These are phyloP conservation scores for Coregonus ussuriensis DNA, from an alignment of 2,797 vertebrate species.

Conservation along the genomic window DNA sequence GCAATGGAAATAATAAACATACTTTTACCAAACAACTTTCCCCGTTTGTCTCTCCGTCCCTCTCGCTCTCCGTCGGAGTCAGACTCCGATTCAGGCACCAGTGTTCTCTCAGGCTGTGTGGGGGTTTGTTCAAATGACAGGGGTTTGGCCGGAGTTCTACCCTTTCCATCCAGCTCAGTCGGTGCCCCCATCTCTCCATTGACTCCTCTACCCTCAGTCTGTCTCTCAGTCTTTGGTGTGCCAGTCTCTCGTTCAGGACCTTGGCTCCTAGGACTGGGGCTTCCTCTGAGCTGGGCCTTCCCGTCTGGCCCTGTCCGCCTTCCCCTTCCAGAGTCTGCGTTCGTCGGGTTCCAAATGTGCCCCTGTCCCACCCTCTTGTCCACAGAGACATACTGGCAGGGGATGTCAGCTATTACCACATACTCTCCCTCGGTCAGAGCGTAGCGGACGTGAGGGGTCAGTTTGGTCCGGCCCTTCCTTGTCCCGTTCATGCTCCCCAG, in stretches of 20 bases:
- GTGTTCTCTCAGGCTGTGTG: slow-evolving; percentile 56
- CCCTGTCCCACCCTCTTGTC: slow-evolving; percentile 24
- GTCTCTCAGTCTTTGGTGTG: slow-evolving; percentile 24
- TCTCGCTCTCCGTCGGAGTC: slow-evolving; percentile 74
- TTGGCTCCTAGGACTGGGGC: background rate
- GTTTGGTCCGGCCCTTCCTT: slow-evolving; percentile 76
- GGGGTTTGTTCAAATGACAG: slow-evolving; percentile 65
- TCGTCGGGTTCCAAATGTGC: slow-evolving; percentile 22
- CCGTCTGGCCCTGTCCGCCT: slow-evolving; percentile 11
- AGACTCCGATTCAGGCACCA: slow-evolving; percentile 84
- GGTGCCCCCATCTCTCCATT: slow-evolving; percentile 16
- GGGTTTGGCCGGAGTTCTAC: slow-evolving; percentile 42
- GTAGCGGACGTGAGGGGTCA: slow-evolving; percentile 81
- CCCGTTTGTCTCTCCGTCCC: slow-evolving; percentile 28
- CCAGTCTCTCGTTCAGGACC: slow-evolving; percentile 17
- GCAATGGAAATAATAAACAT: background rate
- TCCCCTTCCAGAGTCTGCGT: slow-evolving; percentile 17
- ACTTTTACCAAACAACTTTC: slow-evolving; percentile 52
- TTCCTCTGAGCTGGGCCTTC: slow-evolving; percentile 16
- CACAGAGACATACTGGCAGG: slow-evolving; percentile 76
- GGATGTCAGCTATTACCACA: slow-evolving; percentile 84
- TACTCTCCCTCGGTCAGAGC: slow-evolving; percentile 77
- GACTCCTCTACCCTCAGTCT: slow-evolving; percentile 10
- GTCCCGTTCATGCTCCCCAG: slow-evolving; percentile 87
- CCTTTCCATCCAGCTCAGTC: slow-evolving; percentile 10